phyloP scores from a whole-genome alignment of 2,113 vertebrate species.

The Rattus rattus region DNA sequence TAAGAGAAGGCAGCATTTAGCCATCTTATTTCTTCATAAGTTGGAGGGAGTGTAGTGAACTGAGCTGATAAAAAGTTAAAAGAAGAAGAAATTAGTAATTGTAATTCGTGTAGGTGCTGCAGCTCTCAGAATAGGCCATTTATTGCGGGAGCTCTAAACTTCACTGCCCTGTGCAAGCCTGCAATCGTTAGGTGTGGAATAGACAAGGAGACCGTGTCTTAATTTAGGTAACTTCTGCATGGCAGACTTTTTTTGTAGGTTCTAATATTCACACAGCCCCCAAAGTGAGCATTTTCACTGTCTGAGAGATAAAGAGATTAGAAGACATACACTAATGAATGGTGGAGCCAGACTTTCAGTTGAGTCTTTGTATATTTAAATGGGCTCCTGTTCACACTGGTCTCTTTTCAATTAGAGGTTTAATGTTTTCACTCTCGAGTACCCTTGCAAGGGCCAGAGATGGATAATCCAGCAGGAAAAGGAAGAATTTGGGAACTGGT shows the following conservation, averaged over 20 bases:
- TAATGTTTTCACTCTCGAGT: not conserved
- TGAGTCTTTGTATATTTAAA: not conserved
- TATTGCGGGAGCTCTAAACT: not conserved
- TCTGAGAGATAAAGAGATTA: constrained; percentile 44
- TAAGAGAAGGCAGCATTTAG: constrained; percentile 49
- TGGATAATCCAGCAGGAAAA: not conserved
- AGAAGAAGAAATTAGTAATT: constrained; percentile 22
- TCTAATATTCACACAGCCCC: not conserved
- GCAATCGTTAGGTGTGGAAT: not conserved
- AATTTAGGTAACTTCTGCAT: not conserved
- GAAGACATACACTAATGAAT: constrained; percentile 31
- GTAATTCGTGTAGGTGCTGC: not conserved
- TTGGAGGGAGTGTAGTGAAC: not conserved
- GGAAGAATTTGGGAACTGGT: constrained; percentile 14
- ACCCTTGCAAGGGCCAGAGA: not conserved
- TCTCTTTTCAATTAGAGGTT: constrained; percentile 5
- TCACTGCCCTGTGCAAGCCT: not conserved
- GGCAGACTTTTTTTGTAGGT: constrained; percentile 37
- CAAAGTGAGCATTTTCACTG: not conserved
- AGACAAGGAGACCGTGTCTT: constrained; percentile 27
- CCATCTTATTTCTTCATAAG: constrained; percentile 31
- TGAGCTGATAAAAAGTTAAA: constrained; percentile 21
- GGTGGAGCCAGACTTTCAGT: constrained; percentile 33
- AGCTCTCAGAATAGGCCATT: not conserved
- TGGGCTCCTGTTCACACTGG: not conserved